These are phyloP conservation scores for Electrophaes corylata DNA, from an alignment of 2,888 invertebrate genomes.

Conservation along the genomic window DNA sequence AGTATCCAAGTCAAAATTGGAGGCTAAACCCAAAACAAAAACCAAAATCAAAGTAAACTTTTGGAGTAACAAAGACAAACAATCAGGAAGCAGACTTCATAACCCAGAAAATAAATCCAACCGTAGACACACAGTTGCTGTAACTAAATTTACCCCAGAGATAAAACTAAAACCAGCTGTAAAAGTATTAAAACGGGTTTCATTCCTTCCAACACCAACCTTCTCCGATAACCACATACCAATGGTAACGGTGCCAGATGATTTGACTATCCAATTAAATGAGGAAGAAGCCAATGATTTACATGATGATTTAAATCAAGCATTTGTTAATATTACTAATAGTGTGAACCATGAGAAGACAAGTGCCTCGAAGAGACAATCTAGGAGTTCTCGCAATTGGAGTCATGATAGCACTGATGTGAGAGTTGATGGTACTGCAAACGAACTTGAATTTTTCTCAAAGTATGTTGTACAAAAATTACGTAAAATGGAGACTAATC, in stretches of 20 bases:
- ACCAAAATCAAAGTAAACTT: constrained; percentile 78
- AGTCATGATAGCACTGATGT: constrained; percentile 52
- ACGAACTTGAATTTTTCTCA: constrained; percentile 77
- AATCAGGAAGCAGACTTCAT: constrained; percentile 54
- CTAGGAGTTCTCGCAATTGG: constrained; percentile 55
- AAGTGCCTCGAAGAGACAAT: constrained; percentile 52
- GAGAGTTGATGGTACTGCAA: constrained; percentile 61
- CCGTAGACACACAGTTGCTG: constrained; percentile 64
- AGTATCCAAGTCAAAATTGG: constrained; percentile 53
- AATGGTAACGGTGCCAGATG: constrained; percentile 80
- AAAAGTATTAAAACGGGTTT: constrained; percentile 73
- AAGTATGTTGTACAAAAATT: constrained; percentile 79
- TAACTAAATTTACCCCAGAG: constrained; percentile 41
- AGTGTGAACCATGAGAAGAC: constrained; percentile 41
- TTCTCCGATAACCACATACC: constrained; percentile 77
- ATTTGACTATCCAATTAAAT: constrained; percentile 78
- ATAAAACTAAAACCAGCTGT: constrained; percentile 60
- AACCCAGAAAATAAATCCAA: constrained; percentile 53
- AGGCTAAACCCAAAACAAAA: constrained; percentile 66
- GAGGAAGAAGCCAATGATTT: constrained; percentile 76
- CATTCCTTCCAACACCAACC: constrained; percentile 73
- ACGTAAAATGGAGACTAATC: constrained; percentile 78
- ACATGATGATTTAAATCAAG: constrained; percentile 67
- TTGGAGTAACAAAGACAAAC: constrained; percentile 75
- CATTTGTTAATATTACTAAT: constrained; percentile 55